Conservation (phyloP, 2,888 invertebrate species). For the Phortica okadai region DNA sequence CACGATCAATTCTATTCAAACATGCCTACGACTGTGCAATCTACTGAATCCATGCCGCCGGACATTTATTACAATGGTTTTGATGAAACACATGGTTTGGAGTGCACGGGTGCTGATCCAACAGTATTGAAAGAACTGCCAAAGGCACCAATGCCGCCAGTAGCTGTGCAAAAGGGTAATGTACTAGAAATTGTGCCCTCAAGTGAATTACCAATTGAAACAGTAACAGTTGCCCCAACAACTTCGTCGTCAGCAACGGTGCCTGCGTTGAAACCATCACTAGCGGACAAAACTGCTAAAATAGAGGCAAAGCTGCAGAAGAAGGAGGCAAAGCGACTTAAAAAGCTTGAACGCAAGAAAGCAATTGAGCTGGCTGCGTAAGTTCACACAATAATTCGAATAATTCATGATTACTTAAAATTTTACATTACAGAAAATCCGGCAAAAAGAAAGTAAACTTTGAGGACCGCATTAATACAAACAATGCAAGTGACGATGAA, state of each 20-base stretch:
- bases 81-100: constrained; percentile 24
- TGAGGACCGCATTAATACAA: constrained; percentile 71
- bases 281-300: neutral
- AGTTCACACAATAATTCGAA: constrained; percentile 48
- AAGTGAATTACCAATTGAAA: constrained; percentile 35
- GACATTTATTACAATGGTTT: constrained; percentile 50
- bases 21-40: constrained; percentile 40
- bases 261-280: constrained; percentile 1
- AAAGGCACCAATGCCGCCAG: constrained; percentile 52
- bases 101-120: constrained; percentile 32
- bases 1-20: constrained; percentile 54
- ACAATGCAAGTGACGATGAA: constrained; percentile 71
- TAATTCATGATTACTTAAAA: neutral
- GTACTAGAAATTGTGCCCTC: constrained; percentile 75
- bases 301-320: neutral
- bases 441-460: constrained; percentile 72
- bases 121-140: constrained; percentile 66
- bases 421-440: constrained; percentile 55
- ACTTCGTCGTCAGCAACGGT: neutral
- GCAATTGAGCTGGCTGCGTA: constrained; percentile 45
- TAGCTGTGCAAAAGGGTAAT: constrained; percentile 74
- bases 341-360: constrained; percentile 12
- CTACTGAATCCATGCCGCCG: neutral
- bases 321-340: neutral
- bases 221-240: neutral